Base-by-base conservation (phyloP, 2,888 invertebrate species). In the Apodemia mormo region DNA sequence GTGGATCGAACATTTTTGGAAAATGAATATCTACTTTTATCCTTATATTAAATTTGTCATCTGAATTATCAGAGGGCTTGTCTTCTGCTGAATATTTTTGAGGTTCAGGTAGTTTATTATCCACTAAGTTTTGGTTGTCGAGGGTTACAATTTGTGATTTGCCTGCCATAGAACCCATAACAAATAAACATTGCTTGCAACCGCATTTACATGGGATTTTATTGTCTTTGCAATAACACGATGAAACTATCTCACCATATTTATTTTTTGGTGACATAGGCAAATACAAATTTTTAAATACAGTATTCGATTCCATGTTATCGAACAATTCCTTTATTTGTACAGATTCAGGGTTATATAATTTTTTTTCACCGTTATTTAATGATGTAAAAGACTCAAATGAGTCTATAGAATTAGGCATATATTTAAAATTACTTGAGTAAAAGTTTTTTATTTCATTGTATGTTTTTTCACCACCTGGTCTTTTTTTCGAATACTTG, bases 21-120 rank as follows among this genome's bases (percentile, higher is more conserved):
- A 91, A 71, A 76, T 90, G 85, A 65, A 93, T 79, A 74, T 90
- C 90, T 52, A 93, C 81, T 78, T 92, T 92, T 58, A 92, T 82
- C 73, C 82, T 82, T 70, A 92, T 78, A 70, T 89, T 91, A 3
- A 92, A 71, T 54, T 83, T 82, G 75, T 87, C 84, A 1, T 85
- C 84, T 2, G 73, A 56, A 49, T 76, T 70, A 49, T 83, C 81
- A 45, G 73, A 71, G 14, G 70, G 33, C 65, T 67, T 67, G 45
- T 69, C 43, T 73, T 70, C 33, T 74, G 74, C 45, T 77, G 76
- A 14, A 73, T 54, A 43, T 71, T 45, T 70, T 30, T 68, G 40
- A 9, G 65, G 67, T 65, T 72, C 65, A 29, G 61, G 49, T 10
- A 65, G 66, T 14, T 10, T 61, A 56, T 68, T 67, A 1, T 52